Evolutionary conservation across 2,113 vertebrate species (phyloP), one percentile per base, ranked within the genome.

Genomic region (Morone saxatilis): DNA sequence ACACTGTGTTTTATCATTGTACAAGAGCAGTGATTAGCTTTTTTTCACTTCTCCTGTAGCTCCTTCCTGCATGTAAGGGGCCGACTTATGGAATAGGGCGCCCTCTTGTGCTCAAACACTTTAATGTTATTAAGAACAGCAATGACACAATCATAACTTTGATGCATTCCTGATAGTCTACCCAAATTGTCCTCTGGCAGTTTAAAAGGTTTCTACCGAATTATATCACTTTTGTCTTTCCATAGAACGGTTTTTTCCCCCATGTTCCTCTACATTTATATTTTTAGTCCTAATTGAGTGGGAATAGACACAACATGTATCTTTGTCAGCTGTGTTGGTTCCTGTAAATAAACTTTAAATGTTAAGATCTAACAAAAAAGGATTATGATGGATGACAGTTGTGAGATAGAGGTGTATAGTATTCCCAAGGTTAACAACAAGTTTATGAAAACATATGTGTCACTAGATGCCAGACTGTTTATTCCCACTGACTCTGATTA

Each of bases 21-120:
- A 36, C 66, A 71, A 71, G 59, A 57, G 31, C 61, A 81, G 45
- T 70, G 20, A 59, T 70, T 59, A 9, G 57, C 65, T 48, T 45
- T 66, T 77, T 17, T 47, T 38, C 9, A 5, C 57, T 10, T 51
- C 53, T 14, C 36, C 6, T 40, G 6, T 7, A 1, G 25, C 8
- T 2, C 25, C 20, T 4, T 40, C 13, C 20, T 62, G 40, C 1
- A 6, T 38, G 25, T 51, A 4, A 45, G 14, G n/a, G 38, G 8
- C 17, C 31, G 16, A 83, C 6, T 22, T 36, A 25, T 88, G 81
- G 79, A 66, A 9, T 41, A 54, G 17, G 47, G 74, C 82, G 76
- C 85, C 92, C 83, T 91, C 91, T 78, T 41, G 82, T 82, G 92
- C 38, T 41, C 59, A 67, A 71, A 81, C 16, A 47, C 36, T n/a